phyloP scores from a whole-genome alignment of 2,113 vertebrate genomes.

The Athene noctua region DNA sequence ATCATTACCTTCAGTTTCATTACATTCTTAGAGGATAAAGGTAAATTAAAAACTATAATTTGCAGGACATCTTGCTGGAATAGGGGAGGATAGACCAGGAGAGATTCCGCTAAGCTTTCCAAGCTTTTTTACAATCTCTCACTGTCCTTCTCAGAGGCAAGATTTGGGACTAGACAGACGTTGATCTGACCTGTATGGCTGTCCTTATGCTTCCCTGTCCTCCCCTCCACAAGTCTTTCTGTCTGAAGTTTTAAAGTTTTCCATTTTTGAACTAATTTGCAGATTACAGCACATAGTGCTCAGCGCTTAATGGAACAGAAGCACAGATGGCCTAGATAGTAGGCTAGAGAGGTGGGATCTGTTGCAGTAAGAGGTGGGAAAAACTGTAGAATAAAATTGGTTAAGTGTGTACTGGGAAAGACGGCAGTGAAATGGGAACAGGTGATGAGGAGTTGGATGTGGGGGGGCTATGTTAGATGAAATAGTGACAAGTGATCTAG shows the following conservation, averaged over 20 bases:
- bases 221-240: background rate
- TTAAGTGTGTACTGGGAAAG: background rate
- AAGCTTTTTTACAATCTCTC: background rate
- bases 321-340: slow-evolving; percentile 51
- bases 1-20: background rate
- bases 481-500: background rate
- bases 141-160: background rate
- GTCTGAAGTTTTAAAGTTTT: slow-evolving; percentile 37
- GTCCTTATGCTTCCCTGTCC: background rate
- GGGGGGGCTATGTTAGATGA: background rate
- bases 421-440: slow-evolving; percentile 17
- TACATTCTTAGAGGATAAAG: background rate
- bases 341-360: slow-evolving; percentile 54
- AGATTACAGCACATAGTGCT: slow-evolving; percentile 25
- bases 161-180: slow-evolving; percentile 24
- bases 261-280: slow-evolving; percentile 36
- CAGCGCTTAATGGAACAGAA: slow-evolving; percentile 36
- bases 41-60: background rate
- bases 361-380: slow-evolving; percentile 45
- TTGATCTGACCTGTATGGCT: background rate
- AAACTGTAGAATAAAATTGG: slow-evolving; percentile 35
- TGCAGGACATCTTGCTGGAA: background rate
- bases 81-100: background rate
- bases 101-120: background rate
- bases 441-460: background rate